Evolutionary conservation across 2,113 vertebrate species (phyloP).

Genomic region (Oreotrochilus melanogaster): DNA sequence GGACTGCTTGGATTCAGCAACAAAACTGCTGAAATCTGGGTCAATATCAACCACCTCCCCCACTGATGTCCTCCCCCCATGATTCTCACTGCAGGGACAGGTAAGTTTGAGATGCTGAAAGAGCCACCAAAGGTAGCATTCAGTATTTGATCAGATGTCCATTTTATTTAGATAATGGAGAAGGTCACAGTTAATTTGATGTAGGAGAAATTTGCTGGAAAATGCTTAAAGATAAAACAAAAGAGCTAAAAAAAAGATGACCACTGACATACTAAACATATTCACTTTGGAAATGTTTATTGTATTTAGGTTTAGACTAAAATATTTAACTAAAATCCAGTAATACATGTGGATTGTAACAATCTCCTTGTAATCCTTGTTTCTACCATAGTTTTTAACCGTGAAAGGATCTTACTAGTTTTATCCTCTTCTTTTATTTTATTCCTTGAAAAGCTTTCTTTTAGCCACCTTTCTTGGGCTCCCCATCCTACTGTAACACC

Average conservation of each 20-base stretch:
- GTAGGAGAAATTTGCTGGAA: background rate
- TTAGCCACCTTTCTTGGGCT: background rate
- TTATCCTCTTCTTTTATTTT: background rate
- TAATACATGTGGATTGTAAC: background rate
- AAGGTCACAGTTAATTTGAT: background rate
- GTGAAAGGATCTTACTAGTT: background rate
- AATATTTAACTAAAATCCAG: background rate
- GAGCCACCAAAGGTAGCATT: background rate
- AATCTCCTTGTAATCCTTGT: background rate
- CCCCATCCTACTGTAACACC: rapidly evolving
- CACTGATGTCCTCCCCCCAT: background rate
- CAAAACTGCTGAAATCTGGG: background rate
- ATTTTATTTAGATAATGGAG: background rate
- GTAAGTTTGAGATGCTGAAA: background rate
- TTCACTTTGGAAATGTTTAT: background rate
- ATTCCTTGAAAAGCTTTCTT: background rate
- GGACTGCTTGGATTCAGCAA: background rate
- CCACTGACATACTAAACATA: background rate
- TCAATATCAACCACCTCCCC: background rate
- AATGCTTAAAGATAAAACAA: background rate
- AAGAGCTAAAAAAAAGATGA: background rate
- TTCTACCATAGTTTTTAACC: background rate
- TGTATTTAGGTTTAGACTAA: background rate
- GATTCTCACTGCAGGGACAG: background rate
- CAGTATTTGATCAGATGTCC: background rate